phyloP scores from a whole-genome alignment of 2,113 vertebrate species.

The Grammomys dolichurus region DNA sequence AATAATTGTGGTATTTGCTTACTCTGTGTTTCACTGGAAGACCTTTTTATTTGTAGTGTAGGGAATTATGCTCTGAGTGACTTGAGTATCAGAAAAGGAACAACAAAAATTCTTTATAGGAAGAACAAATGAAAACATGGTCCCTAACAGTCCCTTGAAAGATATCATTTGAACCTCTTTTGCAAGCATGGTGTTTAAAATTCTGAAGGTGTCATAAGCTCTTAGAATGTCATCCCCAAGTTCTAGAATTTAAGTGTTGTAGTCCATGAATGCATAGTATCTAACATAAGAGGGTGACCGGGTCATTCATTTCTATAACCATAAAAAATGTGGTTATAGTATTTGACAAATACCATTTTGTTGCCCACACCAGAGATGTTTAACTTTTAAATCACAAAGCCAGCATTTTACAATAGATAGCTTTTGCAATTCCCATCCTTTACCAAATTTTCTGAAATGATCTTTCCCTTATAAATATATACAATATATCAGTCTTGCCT shows the following conservation, averaged over 20 bases:
- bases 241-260: constrained; percentile 62
- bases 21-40: not conserved
- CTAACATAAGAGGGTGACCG: constrained; percentile 23
- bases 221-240: constrained; percentile 12
- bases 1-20: not conserved
- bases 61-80: not conserved
- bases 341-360: constrained; percentile 69
- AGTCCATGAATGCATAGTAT: not conserved
- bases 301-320: constrained; percentile 29
- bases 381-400: constrained; percentile 68
- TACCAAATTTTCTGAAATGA: constrained; percentile 66
- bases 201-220: constrained; percentile 48
- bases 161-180: not conserved
- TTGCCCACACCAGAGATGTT: constrained; percentile 22
- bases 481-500: constrained; percentile 21
- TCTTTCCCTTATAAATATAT: constrained; percentile 38
- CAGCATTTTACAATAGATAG: constrained; percentile 59
- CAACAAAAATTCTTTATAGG: not conserved
- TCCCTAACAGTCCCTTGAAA: not conserved
- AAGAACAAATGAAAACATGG: too few species aligned
- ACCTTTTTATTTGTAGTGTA: not conserved
- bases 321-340: constrained; percentile 57
- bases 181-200: constrained; percentile 41
- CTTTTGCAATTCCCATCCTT: constrained; percentile 37
- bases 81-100: not conserved